These are phyloP conservation scores for Cheilosia grossa DNA, from an alignment of 2,888 invertebrate species.

Conservation along the genomic window DNA sequence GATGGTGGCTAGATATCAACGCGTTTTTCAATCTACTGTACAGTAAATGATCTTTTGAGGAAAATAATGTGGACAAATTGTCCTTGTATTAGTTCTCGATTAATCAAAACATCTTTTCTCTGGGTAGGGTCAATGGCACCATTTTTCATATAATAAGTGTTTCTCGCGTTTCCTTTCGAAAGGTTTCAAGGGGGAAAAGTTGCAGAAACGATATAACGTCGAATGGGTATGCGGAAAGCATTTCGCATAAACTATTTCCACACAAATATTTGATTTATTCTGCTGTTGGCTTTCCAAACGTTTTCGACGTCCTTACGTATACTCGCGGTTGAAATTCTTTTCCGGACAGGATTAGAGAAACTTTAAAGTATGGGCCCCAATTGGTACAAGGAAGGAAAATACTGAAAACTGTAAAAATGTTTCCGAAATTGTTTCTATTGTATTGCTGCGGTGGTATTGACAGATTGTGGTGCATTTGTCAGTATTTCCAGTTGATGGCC, in stretches of 20 bases:
- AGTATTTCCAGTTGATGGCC: neutral
- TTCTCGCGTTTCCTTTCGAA: constrained; percentile 36
- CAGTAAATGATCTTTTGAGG: no score
- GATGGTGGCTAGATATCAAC: no score
- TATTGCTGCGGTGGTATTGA: neutral
- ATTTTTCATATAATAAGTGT: neutral
- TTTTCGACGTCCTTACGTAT: constrained; percentile 48
- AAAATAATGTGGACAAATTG: no score
- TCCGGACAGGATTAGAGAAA: constrained; percentile 5
- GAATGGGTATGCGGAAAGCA: constrained; percentile 39
- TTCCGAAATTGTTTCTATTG: neutral
- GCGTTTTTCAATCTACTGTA: no score
- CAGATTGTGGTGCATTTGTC: constrained; percentile 4
- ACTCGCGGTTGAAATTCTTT: neutral
- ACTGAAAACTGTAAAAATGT: constrained; percentile 6
- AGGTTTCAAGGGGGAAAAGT: constrained; percentile 15
- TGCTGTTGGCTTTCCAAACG: constrained; percentile 31
- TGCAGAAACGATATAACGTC: constrained; percentile 3
- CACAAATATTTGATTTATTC: constrained; percentile 60
- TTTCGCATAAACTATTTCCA: constrained; percentile 55
- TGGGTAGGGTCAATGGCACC: constrained; percentile 8
- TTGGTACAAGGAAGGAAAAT: neutral
- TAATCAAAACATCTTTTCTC: constrained; percentile 51
- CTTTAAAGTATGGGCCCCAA: neutral
- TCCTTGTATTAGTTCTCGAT: constrained; percentile 15